These are phyloP conservation scores for Polypedilum pembai DNA, from an alignment of 1,140 invertebrate genomes.

Conservation along the genomic window DNA sequence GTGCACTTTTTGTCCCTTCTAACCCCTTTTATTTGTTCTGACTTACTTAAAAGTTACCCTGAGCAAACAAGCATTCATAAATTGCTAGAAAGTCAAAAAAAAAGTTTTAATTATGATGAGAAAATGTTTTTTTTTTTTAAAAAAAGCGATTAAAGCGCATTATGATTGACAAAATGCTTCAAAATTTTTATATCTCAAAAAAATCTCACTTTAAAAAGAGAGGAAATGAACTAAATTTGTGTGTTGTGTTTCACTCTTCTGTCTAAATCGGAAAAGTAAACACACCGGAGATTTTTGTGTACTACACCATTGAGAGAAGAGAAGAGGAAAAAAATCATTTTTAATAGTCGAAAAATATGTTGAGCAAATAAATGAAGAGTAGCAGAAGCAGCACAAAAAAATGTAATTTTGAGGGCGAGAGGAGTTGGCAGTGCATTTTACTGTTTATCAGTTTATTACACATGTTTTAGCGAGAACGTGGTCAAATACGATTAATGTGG, in stretches of 20 bases:
- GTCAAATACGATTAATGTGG: conserved; percentile 23
- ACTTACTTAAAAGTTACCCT: no score
- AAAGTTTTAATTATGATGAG: no score
- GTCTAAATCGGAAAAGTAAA: conserved; percentile 28
- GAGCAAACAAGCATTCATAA: no score
- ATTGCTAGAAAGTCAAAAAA: no score
- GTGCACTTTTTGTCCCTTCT: no score
- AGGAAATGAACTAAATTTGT: conserved; percentile 23
- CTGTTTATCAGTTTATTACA: conserved; percentile 26
- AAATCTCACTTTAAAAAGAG: no score
- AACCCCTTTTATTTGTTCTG: no score
- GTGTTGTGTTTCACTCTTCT: background rate
- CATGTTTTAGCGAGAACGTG: background rate
- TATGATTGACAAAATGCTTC: no score
- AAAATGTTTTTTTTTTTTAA: no score
- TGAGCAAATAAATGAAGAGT: conserved; percentile 24
- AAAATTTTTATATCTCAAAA: no score
- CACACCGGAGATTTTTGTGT: background rate
- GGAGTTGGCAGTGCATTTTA: background rate
- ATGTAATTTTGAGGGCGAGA: background rate
- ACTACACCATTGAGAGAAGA: background rate
- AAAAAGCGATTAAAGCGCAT: no score
- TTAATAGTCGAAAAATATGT: conserved; percentile 23
- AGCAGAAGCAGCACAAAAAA: background rate
- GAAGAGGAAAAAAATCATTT: background rate